Base-by-base conservation (phyloP, 2,113 vertebrate species). In the Okapia johnstoni region DNA sequence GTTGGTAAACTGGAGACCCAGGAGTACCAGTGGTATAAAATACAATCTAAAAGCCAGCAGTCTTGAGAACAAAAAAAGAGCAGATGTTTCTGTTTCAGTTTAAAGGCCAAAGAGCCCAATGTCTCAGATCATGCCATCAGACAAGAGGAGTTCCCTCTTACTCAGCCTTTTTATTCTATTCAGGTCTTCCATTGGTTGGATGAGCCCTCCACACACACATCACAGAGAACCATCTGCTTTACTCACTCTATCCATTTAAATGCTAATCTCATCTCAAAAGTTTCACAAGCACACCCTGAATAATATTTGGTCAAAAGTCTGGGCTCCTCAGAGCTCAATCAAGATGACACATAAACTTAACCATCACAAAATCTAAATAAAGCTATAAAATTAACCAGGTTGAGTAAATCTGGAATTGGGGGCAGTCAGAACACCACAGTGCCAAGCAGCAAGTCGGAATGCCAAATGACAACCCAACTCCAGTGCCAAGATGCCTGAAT, bases 281-380 rank as follows among this genome's bases (percentile, higher is more conserved):
- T 55, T 25, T 90, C 58, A 25, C 5, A 96, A 54, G 52, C 46
- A 91, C 43, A 88, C 33, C 48, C 50, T 30, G 63, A 40, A 80
- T 30, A 77, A 52, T 87, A 48, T 63, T 58, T 83, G 79, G 58
- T 60, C 84, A 88, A 85, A 95, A 50, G 25, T 80, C 46, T 79
- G 50, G 90, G 25, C 50, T 91, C 46, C 15, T n/a, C 43, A 58
- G 10, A 26, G 36, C 40, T 52, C 87, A 88, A 63, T 95, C n/a
- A 91, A 73, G 73, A 36, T 94, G 92, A 85, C 50, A 91, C 73
- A 76, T 50, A 95, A 95, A 88, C 57, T 43, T 40, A 80, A 80
- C 43, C 26, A 73, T 88, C 54, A 55, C 52, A 21, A 48, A 48
- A 77, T 94, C 48, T 66, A 97, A 94, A 96, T 36, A 89, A 15